Evolutionary conservation across 2,888 invertebrate species (phyloP), one percentile per base, ranked within the genome.

Genomic region (Rhamphomyia laevipes): DNA sequence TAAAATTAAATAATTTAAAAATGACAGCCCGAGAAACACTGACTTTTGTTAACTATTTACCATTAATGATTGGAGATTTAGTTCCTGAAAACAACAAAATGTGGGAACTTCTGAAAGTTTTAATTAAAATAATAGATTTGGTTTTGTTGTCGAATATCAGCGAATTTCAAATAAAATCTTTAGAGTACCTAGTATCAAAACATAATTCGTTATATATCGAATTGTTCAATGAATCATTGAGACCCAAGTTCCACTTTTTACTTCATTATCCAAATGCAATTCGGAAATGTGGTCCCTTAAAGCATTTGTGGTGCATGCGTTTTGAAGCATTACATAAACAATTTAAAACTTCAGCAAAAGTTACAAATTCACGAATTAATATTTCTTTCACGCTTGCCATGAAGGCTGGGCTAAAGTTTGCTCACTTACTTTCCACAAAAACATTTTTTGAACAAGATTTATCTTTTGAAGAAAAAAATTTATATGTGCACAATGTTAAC

Each of bases 11-110:
- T 46, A 56, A 54, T 44, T 54, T 56, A 38, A 56, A 52, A 51
- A 55, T 55, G 54, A 52, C 56, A 40, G 53, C 53, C 43, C 50
- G 54, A 38, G 56, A 56, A 48, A 46, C 51, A 44, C 48, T 40
- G 40, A 51, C 42, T 37, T 53, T 56, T 45, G 50, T 49, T 41
- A 33, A 52, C 51, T 55, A 51, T 46, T 49, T 53, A 15, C 51
- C 52, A 7, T 38, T 54, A 12, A 51, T 56, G 38, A 50, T 56
- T 46, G 56, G 54, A 18, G 53, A 56, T 52, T 53, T 53, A 54
- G 47, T 56, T 50, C 48, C 53, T 27, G 12, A 35, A 21, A 46
- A 49, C 46, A 48, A 50, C 35, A 35, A 45, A 31, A 50, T 51
- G 49, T 56, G 55, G 49, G 46, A 48, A 41, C 38, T 51, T 35